Evolutionary conservation across 35 echinoderm and acorn worm genomes (phyloP), one percentile per base, ranked within the genome.

Genomic region (Eucidaris tribuloides): DNA sequence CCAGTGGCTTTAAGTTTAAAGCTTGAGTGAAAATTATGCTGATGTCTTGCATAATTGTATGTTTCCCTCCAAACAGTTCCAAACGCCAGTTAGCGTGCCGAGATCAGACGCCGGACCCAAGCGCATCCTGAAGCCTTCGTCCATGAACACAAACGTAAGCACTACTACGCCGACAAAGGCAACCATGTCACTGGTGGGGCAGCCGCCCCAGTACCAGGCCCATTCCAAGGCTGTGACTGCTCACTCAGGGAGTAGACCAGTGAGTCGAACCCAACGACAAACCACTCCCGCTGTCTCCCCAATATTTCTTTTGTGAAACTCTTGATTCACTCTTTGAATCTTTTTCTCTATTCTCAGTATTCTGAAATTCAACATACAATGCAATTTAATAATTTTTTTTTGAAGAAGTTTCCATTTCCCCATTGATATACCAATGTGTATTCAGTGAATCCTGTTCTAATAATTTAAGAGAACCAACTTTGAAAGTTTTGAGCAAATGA

Each of bases 21-120:
- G n/a, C n/a, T n/a, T n/a, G n/a, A n/a, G n/a, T n/a, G n/a, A n/a
- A n/a, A n/a, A n/a, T n/a, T n/a, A n/a, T n/a, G 44, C 27, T 3
- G 18, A 18, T 30, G 2, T 38, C 38, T 6, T 40, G 5, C 28
- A 5, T 24, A 5, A 33, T 37, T 43, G 1, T 4, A 40, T 0
- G 17, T 13, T 72, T 39, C 20, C 3, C 28, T 18, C 28, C 25
- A 29, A 32, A 18, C 68, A 74, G 48, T 52, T 52, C 68, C 29
- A 35, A 40, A 74, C 68, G 24, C 68, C 68, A 0, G 68, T 74
- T 7, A 74, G 68, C 25, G 68, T 44, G 24, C 41, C 68, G 7
- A 44, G 68, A 40, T 33, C 68, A n/a, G 37, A 74, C n/a, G 68
- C 68, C 1, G 80, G 80, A 23, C 80, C 80, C 11, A 83, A 83